Evolutionary conservation across 2,113 vertebrate species (phyloP), one percentile per base, ranked within the genome.

Genomic region (Ovibos moschatus): DNA sequence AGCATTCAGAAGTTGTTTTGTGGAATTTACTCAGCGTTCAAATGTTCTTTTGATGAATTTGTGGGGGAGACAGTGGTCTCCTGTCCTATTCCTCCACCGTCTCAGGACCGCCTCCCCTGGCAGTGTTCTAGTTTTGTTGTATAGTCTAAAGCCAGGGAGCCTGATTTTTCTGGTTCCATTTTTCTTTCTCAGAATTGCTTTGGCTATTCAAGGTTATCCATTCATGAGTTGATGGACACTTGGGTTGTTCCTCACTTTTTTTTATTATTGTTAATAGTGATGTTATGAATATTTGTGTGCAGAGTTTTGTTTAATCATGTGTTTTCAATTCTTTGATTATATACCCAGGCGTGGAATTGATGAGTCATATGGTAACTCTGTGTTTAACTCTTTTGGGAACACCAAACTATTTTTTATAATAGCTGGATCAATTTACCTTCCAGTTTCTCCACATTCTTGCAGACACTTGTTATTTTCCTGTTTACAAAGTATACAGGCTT

Each of bases 281-380:
- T 85, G 21, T 57, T 85, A 58, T 19, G 64, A 74, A 85, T 36
- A 43, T 71, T 84, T 21, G 19, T 71, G 14, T 92, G 43, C 27
- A 57, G 25, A 21, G 36, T 92, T 64, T 92, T 57, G 40, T 93
- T 85, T 93, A 85, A 57, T 74, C 62, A 85, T 7, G 14, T 93
- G 14, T 85, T 93, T 93, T 93, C 81, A 93, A 8, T 57, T 92
- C n/a, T 84, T 84, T 84, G 60, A 27, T 92, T 93, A 74, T 93
- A 74, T 21, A 74, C 62, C 21, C 30, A 85, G 51, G 21, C 25
- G 2, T 85, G 14, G 50, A 83, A 53, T 92, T 83, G 50, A 3
- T 51, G 51, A 92, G 27, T 83, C 58, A 55, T 51, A 40, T 55
- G 51, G 51, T n/a, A 27, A 92, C 55, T 74, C 30, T 93, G 17